Evolutionary conservation across 2,888 invertebrate species (phyloP).

Genomic region (Synanthedon tipuliformis): DNA sequence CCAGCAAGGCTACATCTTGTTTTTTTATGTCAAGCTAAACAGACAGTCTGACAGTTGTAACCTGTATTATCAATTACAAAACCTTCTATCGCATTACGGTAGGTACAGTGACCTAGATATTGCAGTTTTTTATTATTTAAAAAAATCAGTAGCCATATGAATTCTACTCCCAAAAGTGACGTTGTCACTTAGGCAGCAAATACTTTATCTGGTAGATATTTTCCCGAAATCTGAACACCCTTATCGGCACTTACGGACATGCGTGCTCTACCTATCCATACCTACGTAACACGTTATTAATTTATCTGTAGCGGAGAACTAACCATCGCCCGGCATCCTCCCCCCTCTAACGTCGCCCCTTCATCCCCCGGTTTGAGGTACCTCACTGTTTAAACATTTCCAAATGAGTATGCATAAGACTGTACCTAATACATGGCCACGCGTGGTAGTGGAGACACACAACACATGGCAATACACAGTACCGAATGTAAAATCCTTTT

Average conservation of each 20-base stretch:
- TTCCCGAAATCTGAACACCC: conserved; percentile 19
- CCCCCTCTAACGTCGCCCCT: conserved; percentile 13
- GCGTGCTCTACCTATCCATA: conserved; percentile 52
- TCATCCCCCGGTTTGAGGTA: conserved; percentile 13
- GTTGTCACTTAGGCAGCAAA: not conserved
- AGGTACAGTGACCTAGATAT: too few species aligned
- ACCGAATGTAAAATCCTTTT: too few species aligned
- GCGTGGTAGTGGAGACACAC: conserved; percentile 23
- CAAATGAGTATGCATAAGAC: conserved; percentile 67
- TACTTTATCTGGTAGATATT: not conserved
- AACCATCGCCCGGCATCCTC: conserved; percentile 43
- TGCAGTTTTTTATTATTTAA: too few species aligned
- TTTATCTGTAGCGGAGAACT: conserved; percentile 67
- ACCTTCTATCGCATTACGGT: too few species aligned
- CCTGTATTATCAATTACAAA: too few species aligned
- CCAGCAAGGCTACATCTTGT: too few species aligned
- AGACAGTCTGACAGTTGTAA: too few species aligned
- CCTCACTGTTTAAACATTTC: conserved; percentile 62
- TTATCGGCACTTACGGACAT: conserved; percentile 41
- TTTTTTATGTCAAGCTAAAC: too few species aligned
- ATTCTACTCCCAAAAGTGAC: too few species aligned
- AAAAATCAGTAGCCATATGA: too few species aligned
- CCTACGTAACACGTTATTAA: conserved; percentile 57
- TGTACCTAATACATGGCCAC: conserved; percentile 54
- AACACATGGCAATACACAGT: not conserved